phyloP scores from a whole-genome alignment of 2,797 vertebrate species.

The Menidia menidia region DNA sequence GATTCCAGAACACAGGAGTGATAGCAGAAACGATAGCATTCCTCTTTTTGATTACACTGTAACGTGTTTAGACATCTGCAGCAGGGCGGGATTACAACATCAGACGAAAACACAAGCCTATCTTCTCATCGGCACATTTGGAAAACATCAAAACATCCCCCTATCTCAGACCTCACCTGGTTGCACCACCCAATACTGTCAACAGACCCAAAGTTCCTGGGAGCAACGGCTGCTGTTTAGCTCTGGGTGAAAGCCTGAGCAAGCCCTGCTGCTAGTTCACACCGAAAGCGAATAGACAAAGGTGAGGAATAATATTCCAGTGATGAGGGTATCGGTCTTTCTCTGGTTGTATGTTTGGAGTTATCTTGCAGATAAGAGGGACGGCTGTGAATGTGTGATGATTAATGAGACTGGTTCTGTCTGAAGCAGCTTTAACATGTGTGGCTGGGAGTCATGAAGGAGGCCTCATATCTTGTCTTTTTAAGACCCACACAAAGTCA shows the following conservation, averaged over 20 bases:
- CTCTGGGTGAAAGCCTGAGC: constrained; percentile 37
- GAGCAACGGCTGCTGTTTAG: constrained; percentile 18
- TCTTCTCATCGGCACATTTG: constrained; percentile 69
- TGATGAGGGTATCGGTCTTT: constrained; percentile 52
- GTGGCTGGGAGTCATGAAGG: constrained; percentile 16
- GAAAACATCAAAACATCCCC: constrained; percentile 67
- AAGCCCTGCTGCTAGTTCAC: constrained; percentile 3
- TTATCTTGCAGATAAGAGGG: constrained; percentile 59
- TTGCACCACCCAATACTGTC: constrained; percentile 47
- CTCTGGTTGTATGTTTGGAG: constrained; percentile 49
- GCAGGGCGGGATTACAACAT: constrained; percentile 53
- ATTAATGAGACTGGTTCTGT: constrained; percentile 73
- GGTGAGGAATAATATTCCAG: constrained; percentile 35
- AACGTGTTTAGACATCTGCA: constrained; percentile 74
- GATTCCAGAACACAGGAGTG: constrained; percentile 7
- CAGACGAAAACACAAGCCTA: constrained; percentile 48
- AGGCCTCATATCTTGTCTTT: constrained; percentile 21
- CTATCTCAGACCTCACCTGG: constrained; percentile 64
- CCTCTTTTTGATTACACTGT: constrained; percentile 43
- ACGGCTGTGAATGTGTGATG: constrained; percentile 77
- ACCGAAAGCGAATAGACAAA: constrained; percentile 31
- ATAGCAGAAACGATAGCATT: constrained; percentile 41
- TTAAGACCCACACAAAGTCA: constrained; percentile 2
- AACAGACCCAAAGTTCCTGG: constrained; percentile 34
- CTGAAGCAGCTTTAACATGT: constrained; percentile 41